Base-by-base conservation (phyloP, 2,113 vertebrate species). In the Pluvianellus socialis region DNA sequence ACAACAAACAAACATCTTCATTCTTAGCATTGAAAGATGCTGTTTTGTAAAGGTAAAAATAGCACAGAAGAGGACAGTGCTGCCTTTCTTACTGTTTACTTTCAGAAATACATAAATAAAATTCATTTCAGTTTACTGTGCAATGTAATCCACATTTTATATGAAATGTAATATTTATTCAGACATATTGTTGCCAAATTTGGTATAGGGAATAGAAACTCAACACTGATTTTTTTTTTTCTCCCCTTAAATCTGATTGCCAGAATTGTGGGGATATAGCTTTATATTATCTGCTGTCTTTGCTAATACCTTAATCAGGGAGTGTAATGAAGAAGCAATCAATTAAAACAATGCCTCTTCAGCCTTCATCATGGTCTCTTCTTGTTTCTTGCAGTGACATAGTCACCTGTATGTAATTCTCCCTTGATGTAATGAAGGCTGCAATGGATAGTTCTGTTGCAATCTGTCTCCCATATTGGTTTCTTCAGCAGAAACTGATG, bases 1-100 rank as follows among this genome's bases (percentile, higher is more conserved):
- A 87, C 47, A 80, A 44, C 16, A 84, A 93, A 27, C 20, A 71
- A 52, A 15, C 19, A 70, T 81, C 18, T 90, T 56, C 20, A 30
- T 86, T 72, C 19, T 92, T 76, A 72, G 44, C 45, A 66, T 22
- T 92, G 66, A 65, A 90, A 58, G 27, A 61, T 79, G 35, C 27
- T 90, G 35, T 86, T 96, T 80, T 61, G 23, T 81, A 65, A 73
- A 74, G 19, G 49, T 89, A 93, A 94, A 95, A 96, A 67, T 79
- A 95, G 17, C 52, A 87, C 47, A 14, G 7, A 94, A 81, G 33
- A 65, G 27, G 18, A 77, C 53, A 33, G 14, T 72, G 19, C 52
- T 91, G 42, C 30, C 19, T 89, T 95, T 72, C 73, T 89, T 87
- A 40, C 58, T 52, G 38, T 35, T 90, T 79, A 61, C 14, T 87